These are phyloP conservation scores for Thereuonema tuberculata DNA, from an alignment of 1,140 invertebrate species.

Conservation along the genomic window DNA sequence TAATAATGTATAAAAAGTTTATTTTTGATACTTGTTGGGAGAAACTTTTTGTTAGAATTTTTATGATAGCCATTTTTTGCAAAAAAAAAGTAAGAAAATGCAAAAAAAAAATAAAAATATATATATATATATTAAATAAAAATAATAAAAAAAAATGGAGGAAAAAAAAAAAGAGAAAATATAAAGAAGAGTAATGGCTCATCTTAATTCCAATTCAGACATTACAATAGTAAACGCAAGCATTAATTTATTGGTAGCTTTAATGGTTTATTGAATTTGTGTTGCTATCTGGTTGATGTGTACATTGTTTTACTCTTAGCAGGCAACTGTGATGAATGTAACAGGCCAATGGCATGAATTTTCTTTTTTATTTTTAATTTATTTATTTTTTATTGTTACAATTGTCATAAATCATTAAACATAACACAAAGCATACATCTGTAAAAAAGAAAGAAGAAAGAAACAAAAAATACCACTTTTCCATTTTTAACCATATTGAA, in stretches of 20 bases:
- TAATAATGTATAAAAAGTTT: slow-evolving; percentile 33
- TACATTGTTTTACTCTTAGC: too few relatives aligned
- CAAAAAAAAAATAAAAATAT: slow-evolving; percentile 1
- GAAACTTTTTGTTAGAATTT: slow-evolving; percentile 33
- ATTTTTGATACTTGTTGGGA: slow-evolving; percentile 41
- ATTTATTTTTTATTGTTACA: not conserved
- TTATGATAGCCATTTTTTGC: slow-evolving; percentile 11
- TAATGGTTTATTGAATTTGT: too few relatives aligned
- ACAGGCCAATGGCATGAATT: slow-evolving; percentile 2
- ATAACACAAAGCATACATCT: too few relatives aligned
- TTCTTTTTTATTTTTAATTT: not conserved
- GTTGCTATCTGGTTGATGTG: too few relatives aligned
- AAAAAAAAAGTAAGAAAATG: slow-evolving; percentile 11
- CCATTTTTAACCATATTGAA: not conserved
- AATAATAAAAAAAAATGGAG: slow-evolving; percentile 8
- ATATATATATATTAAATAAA: slow-evolving; percentile 2
- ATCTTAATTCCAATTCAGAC: not conserved
- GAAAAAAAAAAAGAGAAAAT: too few relatives aligned
- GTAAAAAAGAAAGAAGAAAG: too few relatives aligned
- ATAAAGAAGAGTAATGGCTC: not conserved
- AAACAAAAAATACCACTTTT: not conserved
- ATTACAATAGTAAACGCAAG: too few relatives aligned
- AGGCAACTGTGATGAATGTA: too few relatives aligned
- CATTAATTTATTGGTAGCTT: too few relatives aligned
- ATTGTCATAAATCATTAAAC: too few relatives aligned